A percentile compares a stretch with the other conserved stretches of the same genome.
phyloP scores from a whole-genome alignment of 2,888 invertebrate genomes.

The Aleiodes leptofemur region DNA sequence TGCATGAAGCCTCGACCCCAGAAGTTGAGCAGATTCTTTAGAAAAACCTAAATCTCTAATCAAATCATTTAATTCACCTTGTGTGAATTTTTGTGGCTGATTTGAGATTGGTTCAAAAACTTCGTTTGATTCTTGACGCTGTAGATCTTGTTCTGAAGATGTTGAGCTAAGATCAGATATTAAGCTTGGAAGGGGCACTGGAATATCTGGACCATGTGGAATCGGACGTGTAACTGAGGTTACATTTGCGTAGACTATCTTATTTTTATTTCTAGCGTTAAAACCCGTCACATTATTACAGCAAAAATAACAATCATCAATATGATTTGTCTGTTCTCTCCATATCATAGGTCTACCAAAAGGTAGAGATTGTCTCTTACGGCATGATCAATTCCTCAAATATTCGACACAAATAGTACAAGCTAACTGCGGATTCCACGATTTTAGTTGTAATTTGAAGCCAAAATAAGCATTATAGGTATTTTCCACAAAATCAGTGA shows the following conservation, averaged over 20 bases:
- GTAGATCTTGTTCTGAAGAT: too few relatives aligned
- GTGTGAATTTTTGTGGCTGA: too few relatives aligned
- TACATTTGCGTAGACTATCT: slow-evolving; percentile 26
- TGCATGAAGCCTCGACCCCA: too few relatives aligned
- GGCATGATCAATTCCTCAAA: slow-evolving; percentile 1
- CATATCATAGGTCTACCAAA: slow-evolving; percentile 4
- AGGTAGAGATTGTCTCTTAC: slow-evolving; percentile 17
- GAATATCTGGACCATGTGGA: slow-evolving; percentile 24
- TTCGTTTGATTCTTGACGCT: too few relatives aligned
- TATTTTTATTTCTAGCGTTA: slow-evolving; percentile 46
- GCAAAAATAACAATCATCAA: too few relatives aligned
- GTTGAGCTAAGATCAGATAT: too few relatives aligned
- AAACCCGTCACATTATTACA: not conserved
- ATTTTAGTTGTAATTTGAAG: not conserved
- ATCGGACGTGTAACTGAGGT: too few relatives aligned
- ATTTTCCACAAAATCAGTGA: slow-evolving; percentile 21
- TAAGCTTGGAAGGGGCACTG: slow-evolving; percentile 9
- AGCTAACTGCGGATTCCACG: slow-evolving; percentile 9
- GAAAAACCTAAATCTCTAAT: too few relatives aligned
- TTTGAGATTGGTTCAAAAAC: slow-evolving; percentile 7
- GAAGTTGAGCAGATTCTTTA: too few relatives aligned
- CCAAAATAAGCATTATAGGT: slow-evolving; percentile 26
- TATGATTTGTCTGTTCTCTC: not conserved
- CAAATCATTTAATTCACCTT: too few relatives aligned
- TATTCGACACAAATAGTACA: slow-evolving; percentile 30